These are phyloP conservation scores for Calycopis cecrops DNA, from an alignment of 1,140 invertebrate species.

Conservation along the genomic window DNA sequence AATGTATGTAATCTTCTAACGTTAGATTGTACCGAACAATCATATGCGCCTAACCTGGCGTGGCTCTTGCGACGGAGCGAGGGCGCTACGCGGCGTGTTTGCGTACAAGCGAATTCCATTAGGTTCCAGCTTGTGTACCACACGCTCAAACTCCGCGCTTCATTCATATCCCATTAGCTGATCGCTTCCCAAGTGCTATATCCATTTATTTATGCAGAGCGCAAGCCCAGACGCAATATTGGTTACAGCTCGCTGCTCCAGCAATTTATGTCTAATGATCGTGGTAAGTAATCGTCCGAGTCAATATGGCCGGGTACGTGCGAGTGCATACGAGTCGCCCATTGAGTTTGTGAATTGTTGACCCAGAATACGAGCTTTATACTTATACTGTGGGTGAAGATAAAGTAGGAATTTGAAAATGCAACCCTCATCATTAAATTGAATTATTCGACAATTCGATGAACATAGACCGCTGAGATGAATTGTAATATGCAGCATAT, in stretches of 20 bases:
- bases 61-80: conserved; percentile 19
- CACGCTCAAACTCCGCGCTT: conserved; percentile 54
- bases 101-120: conserved; percentile 73
- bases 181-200: conserved; percentile 64
- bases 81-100: conserved; percentile 62
- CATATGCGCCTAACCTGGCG: no score
- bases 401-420: no score
- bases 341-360: conserved; percentile 5
- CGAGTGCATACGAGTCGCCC: conserved; percentile 21
- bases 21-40: no score
- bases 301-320: conserved; percentile 25
- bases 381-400: no score
- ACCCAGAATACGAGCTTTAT: not conserved
- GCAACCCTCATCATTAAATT: no score
- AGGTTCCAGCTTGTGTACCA: conserved; percentile 57
- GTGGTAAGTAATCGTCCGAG: conserved; percentile 27
- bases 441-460: no score
- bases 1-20: no score
- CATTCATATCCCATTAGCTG: conserved; percentile 71
- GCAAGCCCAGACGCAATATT: conserved; percentile 29
- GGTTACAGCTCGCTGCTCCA: conserved; percentile 26
- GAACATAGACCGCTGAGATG: no score
- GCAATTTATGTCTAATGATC: conserved; percentile 32
- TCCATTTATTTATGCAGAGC: conserved; percentile 44
- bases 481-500: no score